Conservation (phyloP, 2,888 invertebrate species). For the Hypolimnas misippus region DNA sequence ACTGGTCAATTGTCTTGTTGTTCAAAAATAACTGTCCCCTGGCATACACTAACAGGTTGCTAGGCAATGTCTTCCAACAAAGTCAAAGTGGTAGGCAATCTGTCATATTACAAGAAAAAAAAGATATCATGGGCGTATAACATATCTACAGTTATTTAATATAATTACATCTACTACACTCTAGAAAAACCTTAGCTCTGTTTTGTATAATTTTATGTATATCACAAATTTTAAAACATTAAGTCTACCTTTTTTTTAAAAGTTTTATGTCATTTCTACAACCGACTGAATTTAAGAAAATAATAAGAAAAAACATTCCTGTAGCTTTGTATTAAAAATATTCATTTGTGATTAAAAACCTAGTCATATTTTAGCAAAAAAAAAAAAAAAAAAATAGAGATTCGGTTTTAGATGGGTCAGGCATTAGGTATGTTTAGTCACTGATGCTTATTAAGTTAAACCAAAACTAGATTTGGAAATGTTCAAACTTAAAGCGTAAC, state of each 20-base stretch:
- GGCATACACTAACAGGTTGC: no score
- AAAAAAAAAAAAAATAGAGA: conserved; percentile 15
- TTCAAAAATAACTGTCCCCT: no score
- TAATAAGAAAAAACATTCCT: conserved; percentile 12
- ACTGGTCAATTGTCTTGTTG: no score
- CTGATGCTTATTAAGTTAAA: conserved; percentile 13
- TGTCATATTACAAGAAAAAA: no score
- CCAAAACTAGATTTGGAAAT: not conserved
- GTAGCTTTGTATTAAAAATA: conserved; percentile 11
- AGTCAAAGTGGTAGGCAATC: no score
- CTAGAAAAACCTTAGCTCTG: conserved; percentile 5
- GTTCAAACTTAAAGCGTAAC: not conserved
- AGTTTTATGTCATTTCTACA: not conserved
- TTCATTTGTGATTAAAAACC: conserved; percentile 42
- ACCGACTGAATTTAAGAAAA: not conserved
- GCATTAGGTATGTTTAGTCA: conserved; percentile 17
- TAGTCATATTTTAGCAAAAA: conserved; percentile 47
- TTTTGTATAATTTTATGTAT: not conserved
- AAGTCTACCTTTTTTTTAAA: not conserved
- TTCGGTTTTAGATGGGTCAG: conserved; percentile 17
- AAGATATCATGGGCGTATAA: no score
- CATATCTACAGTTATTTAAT: no score
- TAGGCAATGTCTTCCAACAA: no score
- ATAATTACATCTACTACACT: no score
- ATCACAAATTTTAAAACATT: not conserved